phyloP scores from a whole-genome alignment of 1,140 invertebrate species.

The Rhysida immarginata region DNA sequence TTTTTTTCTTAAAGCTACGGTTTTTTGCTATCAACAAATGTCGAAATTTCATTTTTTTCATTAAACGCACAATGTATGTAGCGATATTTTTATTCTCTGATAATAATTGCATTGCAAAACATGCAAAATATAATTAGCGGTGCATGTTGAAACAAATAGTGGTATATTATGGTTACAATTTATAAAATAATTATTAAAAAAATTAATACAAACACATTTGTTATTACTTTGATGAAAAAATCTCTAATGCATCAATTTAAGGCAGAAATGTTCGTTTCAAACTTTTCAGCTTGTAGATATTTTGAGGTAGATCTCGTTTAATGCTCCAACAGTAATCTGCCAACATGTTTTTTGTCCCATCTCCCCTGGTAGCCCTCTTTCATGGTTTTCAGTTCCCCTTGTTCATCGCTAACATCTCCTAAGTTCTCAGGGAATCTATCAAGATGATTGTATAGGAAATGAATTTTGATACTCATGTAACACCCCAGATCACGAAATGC shows the following conservation, averaged over 20 bases:
- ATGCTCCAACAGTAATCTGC: conserved; percentile 9
- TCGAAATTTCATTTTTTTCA: not conserved
- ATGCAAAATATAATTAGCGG: not conserved
- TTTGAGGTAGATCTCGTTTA: not conserved
- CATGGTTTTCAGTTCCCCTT: not conserved
- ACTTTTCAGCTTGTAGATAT: not conserved
- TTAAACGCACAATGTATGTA: too few species aligned
- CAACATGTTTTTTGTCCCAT: conserved; percentile 4
- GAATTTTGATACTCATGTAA: not conserved
- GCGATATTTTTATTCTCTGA: not conserved
- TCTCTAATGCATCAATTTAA: not conserved
- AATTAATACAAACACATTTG: not conserved
- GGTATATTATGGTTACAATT: not conserved
- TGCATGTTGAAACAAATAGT: not conserved
- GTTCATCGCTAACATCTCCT: not conserved
- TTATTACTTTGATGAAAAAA: not conserved
- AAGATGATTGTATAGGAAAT: not conserved
- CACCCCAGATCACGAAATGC: not conserved
- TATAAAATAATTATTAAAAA: not conserved
- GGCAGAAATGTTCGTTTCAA: not conserved
- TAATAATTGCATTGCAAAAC: not conserved
- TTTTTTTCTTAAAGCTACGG: not conserved
- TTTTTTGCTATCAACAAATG: not conserved
- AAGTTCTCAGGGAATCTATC: not conserved
- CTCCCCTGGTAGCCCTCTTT: not conserved